phyloP scores from a whole-genome alignment of 2,888 invertebrate species.

The Diarsia mendica region DNA sequence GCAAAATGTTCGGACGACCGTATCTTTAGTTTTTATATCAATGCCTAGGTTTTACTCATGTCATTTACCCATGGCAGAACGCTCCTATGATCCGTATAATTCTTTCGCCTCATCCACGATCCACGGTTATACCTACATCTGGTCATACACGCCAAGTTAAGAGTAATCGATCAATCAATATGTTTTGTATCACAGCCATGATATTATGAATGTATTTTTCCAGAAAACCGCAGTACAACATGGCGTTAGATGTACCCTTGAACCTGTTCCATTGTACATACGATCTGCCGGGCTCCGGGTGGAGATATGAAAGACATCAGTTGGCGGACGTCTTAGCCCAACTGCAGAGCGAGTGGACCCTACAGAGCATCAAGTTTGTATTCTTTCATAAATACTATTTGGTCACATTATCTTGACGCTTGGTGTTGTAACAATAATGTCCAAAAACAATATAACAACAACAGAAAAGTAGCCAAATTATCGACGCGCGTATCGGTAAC shows the following conservation, averaged over 20 bases:
- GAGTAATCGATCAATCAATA: too few relatives aligned
- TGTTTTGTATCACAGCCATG: background rate
- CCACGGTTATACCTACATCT: background rate
- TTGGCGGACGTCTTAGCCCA: conserved; percentile 91
- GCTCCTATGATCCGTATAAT: background rate
- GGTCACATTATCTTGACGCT: too few relatives aligned
- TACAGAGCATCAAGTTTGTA: conserved; percentile 93
- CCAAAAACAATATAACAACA: too few relatives aligned
- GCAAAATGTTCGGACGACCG: too few relatives aligned
- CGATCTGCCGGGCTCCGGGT: conserved; percentile 84
- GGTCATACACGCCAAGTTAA: background rate
- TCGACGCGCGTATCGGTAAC: too few relatives aligned
- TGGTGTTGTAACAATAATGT: too few relatives aligned
- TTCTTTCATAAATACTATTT: too few relatives aligned
- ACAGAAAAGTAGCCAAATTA: too few relatives aligned
- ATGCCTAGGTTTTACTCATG: background rate
- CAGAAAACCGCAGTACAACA: conserved; percentile 97
- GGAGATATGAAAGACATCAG: conserved; percentile 90
- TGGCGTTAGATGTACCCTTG: conserved; percentile 96
- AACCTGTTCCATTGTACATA: conserved; percentile 95
- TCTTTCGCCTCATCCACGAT: background rate
- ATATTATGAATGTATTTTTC: conserved; percentile 58
- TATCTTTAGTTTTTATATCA: too few relatives aligned
- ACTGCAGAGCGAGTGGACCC: conserved; percentile 94
- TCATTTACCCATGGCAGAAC: background rate